A percentile compares a stretch with the other conserved stretches of the same genome.
Evolutionary conservation across 2,888 invertebrate species (phyloP).

Genomic region (Autographa pulchrina): DNA sequence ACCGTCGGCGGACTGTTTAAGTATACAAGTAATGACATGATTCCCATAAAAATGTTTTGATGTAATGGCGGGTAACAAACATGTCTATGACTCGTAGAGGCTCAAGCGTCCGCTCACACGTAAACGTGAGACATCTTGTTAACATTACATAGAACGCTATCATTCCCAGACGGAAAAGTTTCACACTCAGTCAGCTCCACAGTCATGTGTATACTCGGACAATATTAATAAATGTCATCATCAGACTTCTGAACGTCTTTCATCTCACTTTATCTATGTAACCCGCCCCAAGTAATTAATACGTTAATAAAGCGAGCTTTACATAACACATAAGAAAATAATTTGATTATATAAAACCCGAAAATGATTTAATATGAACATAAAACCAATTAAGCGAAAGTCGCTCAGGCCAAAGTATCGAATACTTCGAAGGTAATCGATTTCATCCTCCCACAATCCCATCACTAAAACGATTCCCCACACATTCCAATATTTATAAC

Average conservation of each 20-base stretch:
- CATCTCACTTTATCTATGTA: neutral
- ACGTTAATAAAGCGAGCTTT: neutral
- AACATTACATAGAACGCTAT: neutral
- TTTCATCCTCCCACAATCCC: constrained; percentile 27
- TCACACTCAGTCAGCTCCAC: neutral
- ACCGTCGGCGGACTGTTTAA: too few species aligned
- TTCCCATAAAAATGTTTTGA: too few species aligned
- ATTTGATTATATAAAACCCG: constrained; percentile 2
- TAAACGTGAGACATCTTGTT: neutral
- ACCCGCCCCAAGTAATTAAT: neutral
- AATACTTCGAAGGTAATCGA: constrained; percentile 30
- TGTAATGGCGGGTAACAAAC: too few species aligned
- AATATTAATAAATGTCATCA: neutral
- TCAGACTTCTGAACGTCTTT: neutral
- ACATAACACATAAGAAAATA: neutral
- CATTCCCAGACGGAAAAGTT: neutral
- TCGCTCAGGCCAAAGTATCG: constrained; percentile 9
- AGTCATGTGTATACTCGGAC: neutral
- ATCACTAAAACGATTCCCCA: constrained; percentile 24
- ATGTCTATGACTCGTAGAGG: neutral
- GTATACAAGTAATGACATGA: too few species aligned
- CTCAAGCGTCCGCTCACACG: neutral
- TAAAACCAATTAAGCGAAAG: constrained; percentile 15
- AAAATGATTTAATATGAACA: constrained; percentile 4
- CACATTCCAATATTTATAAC: constrained; percentile 43